A percentile compares a stretch with the other conserved stretches of the same genome.
These are phyloP conservation scores for Anarrhichthys ocellatus DNA, from an alignment of 2,113 vertebrate species.

Conservation along the genomic window DNA sequence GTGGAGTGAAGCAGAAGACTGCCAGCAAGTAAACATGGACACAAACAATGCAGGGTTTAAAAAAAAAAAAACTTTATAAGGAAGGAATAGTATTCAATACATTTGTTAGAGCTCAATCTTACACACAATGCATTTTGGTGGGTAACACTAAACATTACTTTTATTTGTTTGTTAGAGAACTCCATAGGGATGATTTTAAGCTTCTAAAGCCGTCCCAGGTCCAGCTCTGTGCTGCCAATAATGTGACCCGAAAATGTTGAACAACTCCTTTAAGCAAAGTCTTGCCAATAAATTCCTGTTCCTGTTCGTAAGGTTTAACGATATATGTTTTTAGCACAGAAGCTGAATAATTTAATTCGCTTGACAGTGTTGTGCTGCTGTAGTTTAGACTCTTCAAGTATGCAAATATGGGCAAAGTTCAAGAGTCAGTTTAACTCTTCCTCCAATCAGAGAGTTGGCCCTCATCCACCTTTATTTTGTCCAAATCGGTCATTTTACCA, in stretches of 20 bases:
- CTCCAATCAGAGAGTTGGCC: not conserved
- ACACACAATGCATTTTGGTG: not conserved
- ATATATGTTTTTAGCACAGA: not conserved
- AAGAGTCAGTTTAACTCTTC: not conserved
- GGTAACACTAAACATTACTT: not conserved
- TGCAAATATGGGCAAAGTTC: not conserved
- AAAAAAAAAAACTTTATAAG: no score
- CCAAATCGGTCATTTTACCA: not conserved
- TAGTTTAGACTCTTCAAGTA: not conserved
- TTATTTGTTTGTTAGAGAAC: not conserved
- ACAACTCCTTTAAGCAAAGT: not conserved
- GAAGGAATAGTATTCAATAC: no score
- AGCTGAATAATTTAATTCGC: no score
- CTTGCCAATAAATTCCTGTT: not conserved
- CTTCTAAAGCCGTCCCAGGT: not conserved
- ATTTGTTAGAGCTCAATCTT: no score
- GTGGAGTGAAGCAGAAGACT: not conserved
- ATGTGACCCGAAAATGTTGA: not conserved
- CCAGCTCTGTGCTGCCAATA: not conserved
- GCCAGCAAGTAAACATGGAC: not conserved
- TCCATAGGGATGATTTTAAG: not conserved
- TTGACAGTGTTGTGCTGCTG: no score
- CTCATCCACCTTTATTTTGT: constrained; percentile 4
- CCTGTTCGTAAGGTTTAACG: not conserved
- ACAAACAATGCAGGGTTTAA: not conserved